These are phyloP conservation scores for Cosmopolites sordidus DNA, from an alignment of 2,888 invertebrate species.

Conservation along the genomic window DNA sequence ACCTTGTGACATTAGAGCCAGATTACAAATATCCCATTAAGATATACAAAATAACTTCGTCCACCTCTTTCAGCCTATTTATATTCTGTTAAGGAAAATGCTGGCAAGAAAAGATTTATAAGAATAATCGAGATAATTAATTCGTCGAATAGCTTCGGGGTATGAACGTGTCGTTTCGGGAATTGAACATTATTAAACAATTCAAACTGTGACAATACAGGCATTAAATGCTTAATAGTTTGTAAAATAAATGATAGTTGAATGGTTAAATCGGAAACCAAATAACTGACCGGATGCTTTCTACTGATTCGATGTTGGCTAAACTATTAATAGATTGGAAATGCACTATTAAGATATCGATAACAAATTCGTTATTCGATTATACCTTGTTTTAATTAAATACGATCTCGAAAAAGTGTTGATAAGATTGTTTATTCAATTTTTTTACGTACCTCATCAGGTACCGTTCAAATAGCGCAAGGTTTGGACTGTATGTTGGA, in stretches of 20 bases:
- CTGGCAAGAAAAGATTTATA: too few species aligned
- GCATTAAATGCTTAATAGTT: conserved; percentile 16
- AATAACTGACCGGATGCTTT: conserved; percentile 25
- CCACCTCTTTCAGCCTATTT: too few species aligned
- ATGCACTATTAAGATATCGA: too few species aligned
- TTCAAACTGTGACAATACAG: background rate
- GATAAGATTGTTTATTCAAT: too few species aligned
- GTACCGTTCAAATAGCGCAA: too few species aligned
- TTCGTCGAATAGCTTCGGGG: background rate
- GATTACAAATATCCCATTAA: conserved; percentile 20
- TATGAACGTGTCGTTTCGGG: background rate
- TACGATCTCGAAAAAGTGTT: too few species aligned
- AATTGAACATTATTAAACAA: background rate
- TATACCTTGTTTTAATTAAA: too few species aligned
- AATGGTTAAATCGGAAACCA: conserved; percentile 24
- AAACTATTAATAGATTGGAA: conserved; percentile 17
- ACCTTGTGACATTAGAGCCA: conserved; percentile 22
- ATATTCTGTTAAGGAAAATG: too few species aligned
- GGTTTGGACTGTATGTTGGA: too few species aligned
- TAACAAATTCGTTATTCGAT: too few species aligned
- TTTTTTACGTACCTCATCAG: too few species aligned
- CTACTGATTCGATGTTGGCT: conserved; percentile 16
- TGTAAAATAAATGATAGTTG: conserved; percentile 20
- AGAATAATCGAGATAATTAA: too few species aligned
- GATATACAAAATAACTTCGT: background rate